Conservation (phyloP, 2,113 vertebrate species). For the Dascyllus trimaculatus region DNA sequence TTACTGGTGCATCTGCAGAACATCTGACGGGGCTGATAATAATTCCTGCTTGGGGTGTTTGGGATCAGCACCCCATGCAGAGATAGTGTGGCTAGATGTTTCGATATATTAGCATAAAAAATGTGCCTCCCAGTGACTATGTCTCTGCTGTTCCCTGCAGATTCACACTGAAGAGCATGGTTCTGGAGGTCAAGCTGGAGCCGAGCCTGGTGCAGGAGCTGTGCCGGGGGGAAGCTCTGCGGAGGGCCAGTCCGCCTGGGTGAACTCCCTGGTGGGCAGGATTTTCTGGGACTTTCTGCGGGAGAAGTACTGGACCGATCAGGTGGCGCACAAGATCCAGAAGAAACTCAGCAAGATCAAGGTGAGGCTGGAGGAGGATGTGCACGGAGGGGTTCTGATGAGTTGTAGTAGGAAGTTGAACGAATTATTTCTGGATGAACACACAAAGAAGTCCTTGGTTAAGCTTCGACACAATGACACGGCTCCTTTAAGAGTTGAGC, state of each 20-base stretch:
- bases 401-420: neutral
- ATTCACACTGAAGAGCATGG: slow-evolving; percentile 42
- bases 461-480: neutral
- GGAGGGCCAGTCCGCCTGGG: slow-evolving; percentile 79
- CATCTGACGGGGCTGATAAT: slow-evolving; percentile 13
- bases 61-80: neutral
- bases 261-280: slow-evolving; percentile 87
- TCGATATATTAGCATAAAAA: too few relatives aligned
- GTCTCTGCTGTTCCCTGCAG: slow-evolving; percentile 35
- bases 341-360: slow-evolving; percentile 91
- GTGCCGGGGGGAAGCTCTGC: slow-evolving; percentile 9
- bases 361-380: slow-evolving; percentile 73
- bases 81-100: slow-evolving; percentile 15
- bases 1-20: slow-evolving; percentile 31
- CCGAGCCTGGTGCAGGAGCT: slow-evolving; percentile 30
- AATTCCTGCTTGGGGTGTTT: slow-evolving; percentile 11
- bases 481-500: neutral
- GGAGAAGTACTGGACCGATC: slow-evolving; percentile 89
- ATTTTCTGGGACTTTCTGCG: slow-evolving; percentile 91
- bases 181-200: slow-evolving; percentile 43
- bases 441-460: neutral
- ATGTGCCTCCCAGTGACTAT: neutral
- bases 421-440: too few relatives aligned
- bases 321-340: slow-evolving; percentile 90
- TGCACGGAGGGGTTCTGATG: neutral